Percentiles rank a stretch among this genome's conserved stretches.
Conservation (phyloP, 2,888 invertebrate species). For the Eutolmus rufibarbis region DNA sequence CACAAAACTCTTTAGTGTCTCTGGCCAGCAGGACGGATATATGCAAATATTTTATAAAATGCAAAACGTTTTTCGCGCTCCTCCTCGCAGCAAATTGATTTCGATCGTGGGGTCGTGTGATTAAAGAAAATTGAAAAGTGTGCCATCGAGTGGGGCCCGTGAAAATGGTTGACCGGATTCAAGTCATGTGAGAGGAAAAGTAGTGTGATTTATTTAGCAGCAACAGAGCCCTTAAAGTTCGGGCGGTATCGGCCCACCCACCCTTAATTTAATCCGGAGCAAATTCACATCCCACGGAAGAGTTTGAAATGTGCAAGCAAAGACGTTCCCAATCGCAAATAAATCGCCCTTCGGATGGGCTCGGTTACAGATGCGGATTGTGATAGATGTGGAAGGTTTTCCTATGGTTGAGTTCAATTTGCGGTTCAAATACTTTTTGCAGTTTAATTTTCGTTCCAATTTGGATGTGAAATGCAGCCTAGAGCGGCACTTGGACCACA, state of each 20-base stretch:
- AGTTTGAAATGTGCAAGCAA: neutral
- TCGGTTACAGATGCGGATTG: neutral
- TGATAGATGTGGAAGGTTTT: constrained; percentile 10
- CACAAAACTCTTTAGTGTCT: neutral
- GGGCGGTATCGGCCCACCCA: neutral
- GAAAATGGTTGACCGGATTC: constrained; percentile 24
- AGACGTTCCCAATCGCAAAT: neutral
- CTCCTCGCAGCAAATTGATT: neutral
- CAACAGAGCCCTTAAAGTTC: neutral
- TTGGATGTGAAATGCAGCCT: constrained; percentile 52
- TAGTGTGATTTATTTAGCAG: neutral
- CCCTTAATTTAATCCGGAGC: neutral
- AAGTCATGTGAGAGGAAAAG: constrained; percentile 7
- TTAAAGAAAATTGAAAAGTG: neutral
- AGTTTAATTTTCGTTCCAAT: constrained; percentile 41
- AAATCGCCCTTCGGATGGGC: neutral
- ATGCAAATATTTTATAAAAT: neutral
- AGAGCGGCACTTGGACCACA: constrained; percentile 52
- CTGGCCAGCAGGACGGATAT: neutral
- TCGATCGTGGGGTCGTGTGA: neutral
- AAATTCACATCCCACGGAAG: neutral
- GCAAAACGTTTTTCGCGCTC: neutral
- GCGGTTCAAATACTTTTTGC: constrained; percentile 36
- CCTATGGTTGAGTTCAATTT: constrained; percentile 2
- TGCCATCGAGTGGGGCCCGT: neutral